Conservation (phyloP, 1,140 invertebrate species). For the Zaprionus davidi region DNA sequence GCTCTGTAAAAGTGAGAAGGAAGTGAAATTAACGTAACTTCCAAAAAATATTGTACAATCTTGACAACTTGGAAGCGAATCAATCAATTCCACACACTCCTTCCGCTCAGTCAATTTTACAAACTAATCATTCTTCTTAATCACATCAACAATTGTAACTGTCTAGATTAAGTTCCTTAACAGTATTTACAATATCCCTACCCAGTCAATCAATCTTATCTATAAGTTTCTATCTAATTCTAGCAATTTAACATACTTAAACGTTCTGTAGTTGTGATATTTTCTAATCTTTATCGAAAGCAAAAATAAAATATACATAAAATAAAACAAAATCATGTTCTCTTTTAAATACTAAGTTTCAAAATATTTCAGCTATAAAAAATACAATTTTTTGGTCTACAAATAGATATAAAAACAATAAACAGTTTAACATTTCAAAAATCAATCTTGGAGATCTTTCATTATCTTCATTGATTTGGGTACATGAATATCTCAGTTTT, state of each 20-base stretch:
- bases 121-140: too few species aligned
- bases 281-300: not conserved
- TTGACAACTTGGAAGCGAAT: not conserved
- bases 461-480: not conserved
- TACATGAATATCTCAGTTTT: not conserved
- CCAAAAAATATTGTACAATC: not conserved
- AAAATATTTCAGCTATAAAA: not conserved
- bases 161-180: not conserved
- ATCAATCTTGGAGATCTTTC: not conserved
- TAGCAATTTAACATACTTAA: not conserved
- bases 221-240: not conserved
- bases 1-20: constrained; percentile 56
- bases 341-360: not conserved
- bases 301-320: not conserved
- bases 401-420: not conserved
- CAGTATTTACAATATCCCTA: not conserved
- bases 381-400: not conserved
- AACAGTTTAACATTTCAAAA: not conserved
- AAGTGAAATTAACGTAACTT: not conserved
- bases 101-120: not conserved
- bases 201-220: not conserved
- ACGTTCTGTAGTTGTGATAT: not conserved
- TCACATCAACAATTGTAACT: not conserved
- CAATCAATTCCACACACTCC: not conserved
- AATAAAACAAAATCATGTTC: not conserved